A percentile compares a stretch with the other conserved stretches of the same genome.
Evolutionary conservation across 2,888 invertebrate species (phyloP).

Genomic region (Eupithecia tripunctaria): DNA sequence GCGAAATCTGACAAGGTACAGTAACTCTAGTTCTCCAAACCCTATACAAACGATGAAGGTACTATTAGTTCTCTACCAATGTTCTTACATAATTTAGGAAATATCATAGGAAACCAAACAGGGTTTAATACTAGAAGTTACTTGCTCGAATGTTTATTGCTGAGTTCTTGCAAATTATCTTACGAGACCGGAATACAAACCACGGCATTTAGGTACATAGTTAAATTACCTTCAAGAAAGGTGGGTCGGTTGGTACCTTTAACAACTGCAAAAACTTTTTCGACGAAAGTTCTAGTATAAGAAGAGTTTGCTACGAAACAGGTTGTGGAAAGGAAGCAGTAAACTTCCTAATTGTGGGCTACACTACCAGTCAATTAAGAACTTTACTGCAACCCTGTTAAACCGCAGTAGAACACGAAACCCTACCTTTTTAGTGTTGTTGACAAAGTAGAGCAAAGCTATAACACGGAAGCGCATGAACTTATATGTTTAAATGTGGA

Average conservation of each 20-base stretch:
- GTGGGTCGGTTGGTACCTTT: not conserved
- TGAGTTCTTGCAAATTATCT: not conserved
- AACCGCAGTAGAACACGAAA: conserved; percentile 21
- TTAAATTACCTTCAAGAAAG: not conserved
- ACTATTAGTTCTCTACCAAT: not conserved
- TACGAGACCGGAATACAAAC: not conserved
- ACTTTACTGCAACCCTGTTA: conserved; percentile 29
- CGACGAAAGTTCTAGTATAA: not conserved
- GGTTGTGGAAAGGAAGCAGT: conserved; percentile 23
- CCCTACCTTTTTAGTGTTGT: conserved; percentile 15
- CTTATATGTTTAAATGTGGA: not conserved
- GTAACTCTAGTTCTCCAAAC: not conserved
- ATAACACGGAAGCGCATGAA: conserved; percentile 7
- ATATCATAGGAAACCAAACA: not conserved
- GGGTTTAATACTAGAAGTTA: not conserved
- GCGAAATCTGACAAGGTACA: not conserved
- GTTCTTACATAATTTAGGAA: not conserved
- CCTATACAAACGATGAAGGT: not conserved
- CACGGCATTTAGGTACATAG: not conserved
- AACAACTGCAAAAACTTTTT: conserved; percentile 5
- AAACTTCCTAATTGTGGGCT: conserved; percentile 14
- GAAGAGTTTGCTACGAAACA: not conserved
- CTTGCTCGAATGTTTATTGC: conserved; percentile 1
- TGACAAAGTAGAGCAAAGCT: conserved; percentile 29
- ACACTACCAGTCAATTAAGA: conserved; percentile 27